Conservation (phyloP, 2,113 vertebrate genomes). For the Passer domesticus region DNA sequence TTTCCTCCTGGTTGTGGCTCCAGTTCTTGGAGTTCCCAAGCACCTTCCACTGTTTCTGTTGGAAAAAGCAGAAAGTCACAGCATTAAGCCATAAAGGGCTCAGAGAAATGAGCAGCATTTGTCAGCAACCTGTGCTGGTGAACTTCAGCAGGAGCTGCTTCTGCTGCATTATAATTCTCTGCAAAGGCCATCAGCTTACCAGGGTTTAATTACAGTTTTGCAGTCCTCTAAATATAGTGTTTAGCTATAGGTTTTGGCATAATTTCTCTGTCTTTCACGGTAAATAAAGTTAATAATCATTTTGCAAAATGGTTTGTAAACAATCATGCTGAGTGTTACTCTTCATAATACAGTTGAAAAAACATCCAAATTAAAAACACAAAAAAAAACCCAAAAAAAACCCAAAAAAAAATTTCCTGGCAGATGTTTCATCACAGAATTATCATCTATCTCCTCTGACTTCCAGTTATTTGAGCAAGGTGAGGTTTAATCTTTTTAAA, state of each 20-base stretch:
- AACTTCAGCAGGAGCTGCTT: not conserved
- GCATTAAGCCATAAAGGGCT: not conserved
- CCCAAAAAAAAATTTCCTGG: not conserved
- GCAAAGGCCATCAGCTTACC: not conserved
- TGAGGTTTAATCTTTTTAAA: fast-evolving
- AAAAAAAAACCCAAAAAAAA: not conserved
- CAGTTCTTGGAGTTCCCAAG: not conserved
- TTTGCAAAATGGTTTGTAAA: not conserved
- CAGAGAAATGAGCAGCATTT: not conserved
- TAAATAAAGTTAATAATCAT: not conserved
- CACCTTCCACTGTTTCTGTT: not conserved
- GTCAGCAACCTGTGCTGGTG: not conserved
- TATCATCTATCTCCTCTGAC: not conserved
- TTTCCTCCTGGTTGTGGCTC: not conserved
- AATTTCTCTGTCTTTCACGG: not conserved
- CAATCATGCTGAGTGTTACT: not conserved
- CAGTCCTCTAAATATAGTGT: not conserved
- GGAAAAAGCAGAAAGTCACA: not conserved
- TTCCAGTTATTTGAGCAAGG: not conserved
- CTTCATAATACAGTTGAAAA: not conserved
- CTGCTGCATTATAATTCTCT: not conserved
- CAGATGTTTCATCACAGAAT: fast-evolving
- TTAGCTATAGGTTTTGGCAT: not conserved
- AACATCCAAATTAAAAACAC: not conserved
- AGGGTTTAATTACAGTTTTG: not conserved